Evolutionary conservation across 2,797 vertebrate genomes (phyloP), one percentile per base, ranked within the genome.

Genomic region (Scomberomorus guttatus): DNA sequence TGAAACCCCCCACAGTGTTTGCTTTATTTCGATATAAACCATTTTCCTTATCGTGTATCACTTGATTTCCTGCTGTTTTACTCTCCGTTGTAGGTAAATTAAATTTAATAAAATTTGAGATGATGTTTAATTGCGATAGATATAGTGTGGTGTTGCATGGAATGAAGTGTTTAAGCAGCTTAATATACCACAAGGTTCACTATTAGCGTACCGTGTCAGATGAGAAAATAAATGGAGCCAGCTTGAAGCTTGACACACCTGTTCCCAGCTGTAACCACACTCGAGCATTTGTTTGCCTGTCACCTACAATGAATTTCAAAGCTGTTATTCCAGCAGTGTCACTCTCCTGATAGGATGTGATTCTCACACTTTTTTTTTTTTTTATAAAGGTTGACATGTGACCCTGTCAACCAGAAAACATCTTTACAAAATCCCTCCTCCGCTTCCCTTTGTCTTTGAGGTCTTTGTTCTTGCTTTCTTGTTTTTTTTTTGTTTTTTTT

Each of bases 231-330:
- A 83, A 77, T 78, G 72, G 82, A 64, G 78, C 55, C 89, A 68
- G 89, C 81, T 87, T 84, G 86, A 86, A 73, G 79, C 85, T 42
- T 60, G 85, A 90, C 83, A 86, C 90, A 87, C 88, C 83, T 88
- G 87, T 90, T 87, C 83, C 86, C 88, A 84, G 82, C 80, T 87
- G 83, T 81, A 90, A 81, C 87, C 83, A 56, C 81, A 74, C 81
- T 68, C 7, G 15, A 63, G 55, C 66, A 75, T 84, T 85, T 87
- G 88, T 92, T 91, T 91, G 81, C 82, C 76, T 93, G 90, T 93
- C 92, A 91, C 83, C 89, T 74, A 75, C 63, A 52, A 74, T 84
- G 66, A 75, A 72, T 85, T 80, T 89, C 88, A 84, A 85, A 81
- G 84, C 89, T 75, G 71, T 81, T 89, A 71, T 88, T 90, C 72